phyloP scores from a whole-genome alignment of 2,888 invertebrate genomes.

The Tenthredo mesomela region DNA sequence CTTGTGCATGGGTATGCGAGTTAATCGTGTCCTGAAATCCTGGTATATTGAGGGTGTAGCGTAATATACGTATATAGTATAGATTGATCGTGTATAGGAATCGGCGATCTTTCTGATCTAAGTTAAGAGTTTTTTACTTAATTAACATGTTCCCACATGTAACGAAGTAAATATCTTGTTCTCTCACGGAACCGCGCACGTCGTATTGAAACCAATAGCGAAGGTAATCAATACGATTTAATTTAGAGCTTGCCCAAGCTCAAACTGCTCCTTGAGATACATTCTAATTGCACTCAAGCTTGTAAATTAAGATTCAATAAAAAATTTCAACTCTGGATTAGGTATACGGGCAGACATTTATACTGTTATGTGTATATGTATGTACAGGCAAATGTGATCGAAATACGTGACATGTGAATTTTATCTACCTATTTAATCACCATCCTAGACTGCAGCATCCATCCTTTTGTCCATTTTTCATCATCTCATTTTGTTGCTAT shows the following conservation, averaged over 20 bases:
- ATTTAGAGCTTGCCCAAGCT: constrained; percentile 65
- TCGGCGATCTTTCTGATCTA: constrained; percentile 21
- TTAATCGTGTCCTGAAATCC: constrained; percentile 28
- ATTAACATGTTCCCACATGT: constrained; percentile 51
- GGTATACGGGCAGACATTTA: neutral
- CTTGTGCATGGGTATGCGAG: neutral
- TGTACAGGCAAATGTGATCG: neutral
- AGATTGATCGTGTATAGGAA: constrained; percentile 4
- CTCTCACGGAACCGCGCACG: constrained; percentile 43
- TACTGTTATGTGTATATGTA: neutral
- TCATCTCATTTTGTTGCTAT: neutral
- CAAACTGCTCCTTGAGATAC: constrained; percentile 61
- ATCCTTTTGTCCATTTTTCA: constrained; percentile 2
- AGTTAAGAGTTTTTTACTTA: constrained; percentile 39
- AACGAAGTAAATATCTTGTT: constrained; percentile 42
- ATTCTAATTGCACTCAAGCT: constrained; percentile 68
- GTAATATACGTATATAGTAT: neutral
- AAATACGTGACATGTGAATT: constrained; percentile 28
- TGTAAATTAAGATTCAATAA: constrained; percentile 66
- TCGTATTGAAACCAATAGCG: constrained; percentile 13
- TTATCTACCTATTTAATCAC: constrained; percentile 32
- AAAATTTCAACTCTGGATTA: constrained; percentile 56
- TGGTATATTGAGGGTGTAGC: neutral
- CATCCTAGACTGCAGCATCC: neutral
- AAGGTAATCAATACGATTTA: constrained; percentile 63